These are phyloP conservation scores for Brachionus rubens DNA, from an alignment of 1,140 invertebrate species.

Conservation along the genomic window DNA sequence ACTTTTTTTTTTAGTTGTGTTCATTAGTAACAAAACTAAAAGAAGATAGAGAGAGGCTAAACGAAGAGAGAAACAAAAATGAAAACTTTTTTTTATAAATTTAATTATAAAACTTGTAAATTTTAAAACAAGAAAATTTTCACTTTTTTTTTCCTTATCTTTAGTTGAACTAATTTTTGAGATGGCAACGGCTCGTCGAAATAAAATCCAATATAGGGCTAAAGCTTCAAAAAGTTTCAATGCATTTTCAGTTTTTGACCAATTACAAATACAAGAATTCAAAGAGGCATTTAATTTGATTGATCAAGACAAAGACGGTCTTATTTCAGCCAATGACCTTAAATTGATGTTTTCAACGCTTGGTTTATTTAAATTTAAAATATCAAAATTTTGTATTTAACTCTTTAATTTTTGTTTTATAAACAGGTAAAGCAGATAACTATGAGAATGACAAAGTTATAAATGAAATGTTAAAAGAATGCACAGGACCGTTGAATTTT, in stretches of 20 bases:
- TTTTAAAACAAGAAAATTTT: too few relatives aligned
- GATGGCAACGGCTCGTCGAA: not conserved
- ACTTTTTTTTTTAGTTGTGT: too few relatives aligned
- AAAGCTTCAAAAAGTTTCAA: conserved; percentile 61
- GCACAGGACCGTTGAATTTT: conserved; percentile 93
- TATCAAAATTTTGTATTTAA: too few relatives aligned
- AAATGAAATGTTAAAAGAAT: conserved; percentile 95
- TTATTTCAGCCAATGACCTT: conserved; percentile 59
- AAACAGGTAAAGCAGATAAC: not conserved
- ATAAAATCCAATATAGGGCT: conserved; percentile 54
- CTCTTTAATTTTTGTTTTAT: not conserved
- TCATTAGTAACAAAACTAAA: too few relatives aligned
- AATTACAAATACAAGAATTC: conserved; percentile 59
- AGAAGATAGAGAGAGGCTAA: too few relatives aligned
- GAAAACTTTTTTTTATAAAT: too few relatives aligned
- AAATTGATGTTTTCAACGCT: conserved; percentile 61
- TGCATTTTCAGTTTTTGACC: conserved; percentile 63
- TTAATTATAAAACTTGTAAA: too few relatives aligned
- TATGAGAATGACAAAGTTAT: conserved; percentile 74
- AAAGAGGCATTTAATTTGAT: conserved; percentile 62
- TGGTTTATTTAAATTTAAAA: conserved; percentile 49
- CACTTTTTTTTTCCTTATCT: too few relatives aligned
- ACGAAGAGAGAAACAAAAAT: too few relatives aligned
- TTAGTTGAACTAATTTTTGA: too few relatives aligned
- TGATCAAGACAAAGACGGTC: conserved; percentile 61